These are phyloP conservation scores for Flexamia atlantica DNA, from an alignment of 2,888 invertebrate genomes.

Conservation along the genomic window DNA sequence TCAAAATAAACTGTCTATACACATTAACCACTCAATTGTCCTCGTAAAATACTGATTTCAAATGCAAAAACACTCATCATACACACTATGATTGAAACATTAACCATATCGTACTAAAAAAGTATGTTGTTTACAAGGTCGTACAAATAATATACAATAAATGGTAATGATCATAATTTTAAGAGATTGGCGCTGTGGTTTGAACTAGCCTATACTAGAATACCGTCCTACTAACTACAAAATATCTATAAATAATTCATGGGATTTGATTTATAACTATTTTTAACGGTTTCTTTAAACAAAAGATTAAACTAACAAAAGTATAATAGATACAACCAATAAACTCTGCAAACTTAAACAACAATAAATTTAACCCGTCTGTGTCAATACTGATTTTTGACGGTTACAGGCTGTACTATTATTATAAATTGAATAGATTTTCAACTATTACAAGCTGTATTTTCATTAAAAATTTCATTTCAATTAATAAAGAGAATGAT, in stretches of 20 bases:
- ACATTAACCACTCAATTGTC: neutral
- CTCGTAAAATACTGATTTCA: constrained; percentile 14
- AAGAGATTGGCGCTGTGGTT: constrained; percentile 47
- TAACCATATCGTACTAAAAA: constrained; percentile 21
- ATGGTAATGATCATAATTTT: constrained; percentile 19
- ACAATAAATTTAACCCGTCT: constrained; percentile 32
- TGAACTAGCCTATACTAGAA: constrained; percentile 23
- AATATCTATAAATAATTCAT: constrained; percentile 42
- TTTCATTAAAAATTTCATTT: no score
- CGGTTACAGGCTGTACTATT: no score
- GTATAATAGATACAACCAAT: constrained; percentile 56
- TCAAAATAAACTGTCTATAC: constrained; percentile 10
- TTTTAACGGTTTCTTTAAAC: constrained; percentile 36
- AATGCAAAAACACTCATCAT: constrained; percentile 31
- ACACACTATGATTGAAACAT: constrained; percentile 25
- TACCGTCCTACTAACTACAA: constrained; percentile 50
- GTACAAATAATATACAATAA: constrained; percentile 48
- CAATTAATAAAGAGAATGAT: no score
- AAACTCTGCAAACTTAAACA: constrained; percentile 62
- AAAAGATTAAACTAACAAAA: constrained; percentile 41
- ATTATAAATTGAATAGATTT: no score
- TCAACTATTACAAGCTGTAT: no score
- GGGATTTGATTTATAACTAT: constrained; percentile 47
- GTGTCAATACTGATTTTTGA: neutral
- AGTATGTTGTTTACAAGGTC: constrained; percentile 10